Base-by-base conservation (phyloP, 2,888 invertebrate species). In the Oligia fasciuncula region DNA sequence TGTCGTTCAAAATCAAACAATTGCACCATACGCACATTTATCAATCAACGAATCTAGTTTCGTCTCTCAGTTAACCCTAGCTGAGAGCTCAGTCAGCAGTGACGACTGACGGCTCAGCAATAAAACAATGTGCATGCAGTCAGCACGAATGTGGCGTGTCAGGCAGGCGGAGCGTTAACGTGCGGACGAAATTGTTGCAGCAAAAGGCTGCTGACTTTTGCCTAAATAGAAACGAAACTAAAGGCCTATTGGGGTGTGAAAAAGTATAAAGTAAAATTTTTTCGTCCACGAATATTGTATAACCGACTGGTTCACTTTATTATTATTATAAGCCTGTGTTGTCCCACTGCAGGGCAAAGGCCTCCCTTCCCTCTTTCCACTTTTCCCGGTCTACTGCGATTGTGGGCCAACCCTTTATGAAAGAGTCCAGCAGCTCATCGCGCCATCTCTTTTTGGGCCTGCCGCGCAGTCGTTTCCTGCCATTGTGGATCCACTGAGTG, bases 111-210 rank as follows among this genome's bases (percentile, higher is more conserved):
- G 4, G 62, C 74, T 72, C 66, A 29, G 69, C 70, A 81, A 84
- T 85, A 84, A 85, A 85, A 85, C 87, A 71, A 85, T 77, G 83
- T 85, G 79, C 81, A 63, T 71, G 83, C 68, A 72, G 83, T 75
- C 85, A 83, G 49, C n/a, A 35, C 68, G 67, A 17, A 67, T 60
- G 84, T 69, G 71, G 60, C 60, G 8, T 51, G 85, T 63, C 65
- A 70, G 49, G 23, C 46, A 69, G 49, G 19, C n/a, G 35, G 51
- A 51, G 66, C 70, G 67, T 69, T 54, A 66, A 72, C 43, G 29
- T 57, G 60, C 23, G 29, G 40, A 40, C 40, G 17, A 84, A 84
- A 62, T 67, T 67, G 40, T 80, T 54, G 29, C 60, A 40, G 49
- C 13, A 35, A 60, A 51, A 8, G 14, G 5, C 0, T 17, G 17